Base-by-base conservation (phyloP, 64 coral and sea anemone species). In the Montipora capricornis region DNA sequence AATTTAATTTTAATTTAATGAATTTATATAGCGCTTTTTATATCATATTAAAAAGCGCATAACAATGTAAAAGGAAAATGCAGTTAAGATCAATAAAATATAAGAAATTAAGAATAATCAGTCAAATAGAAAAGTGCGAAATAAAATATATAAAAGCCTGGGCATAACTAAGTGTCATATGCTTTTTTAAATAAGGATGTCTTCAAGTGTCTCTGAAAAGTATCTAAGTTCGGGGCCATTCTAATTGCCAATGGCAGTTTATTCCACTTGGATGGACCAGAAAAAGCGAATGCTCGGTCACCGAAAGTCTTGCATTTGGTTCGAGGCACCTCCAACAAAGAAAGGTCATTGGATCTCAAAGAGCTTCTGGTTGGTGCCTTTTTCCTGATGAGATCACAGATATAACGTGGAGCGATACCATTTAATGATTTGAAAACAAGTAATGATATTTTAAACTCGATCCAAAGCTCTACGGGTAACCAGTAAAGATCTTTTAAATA, bases 281-380 rank as follows among this genome's bases (percentile, higher is more conserved):
- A 77, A 69, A 79, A 78, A 20, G 57, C 61, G 67, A 91, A 91
- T 80, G 89, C 89, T 73, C 78, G 9, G n/a, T 58, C 89, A 61
- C 62, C 89, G 49, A 81, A 50, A 68, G 89, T 91, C 79, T 91
- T 91, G 75, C 22, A 55, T 80, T 81, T 90, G 58, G 73, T 59
- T 49, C 20, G 12, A 51, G 89, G 29, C 1, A 89, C 59, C 75
- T n/a, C 47, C 46, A 89, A 78, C 53, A 53, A 61, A 51, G 48
- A 46, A 45, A 74, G 61, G 67, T 68, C 61, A 20, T 87, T 68
- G 48, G 61, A 87, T 87, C 84, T 61, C 64, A 75, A 22, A 66
- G 11, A 66, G 0, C 7, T 66, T 66, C 61, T 66, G 61, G 61
- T 66, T 66, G 0, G 6, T 66, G 15, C 1, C 0, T 66, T 66